phyloP scores from a whole-genome alignment of 2,888 invertebrate genomes.

The Lydus trimaculatus region DNA sequence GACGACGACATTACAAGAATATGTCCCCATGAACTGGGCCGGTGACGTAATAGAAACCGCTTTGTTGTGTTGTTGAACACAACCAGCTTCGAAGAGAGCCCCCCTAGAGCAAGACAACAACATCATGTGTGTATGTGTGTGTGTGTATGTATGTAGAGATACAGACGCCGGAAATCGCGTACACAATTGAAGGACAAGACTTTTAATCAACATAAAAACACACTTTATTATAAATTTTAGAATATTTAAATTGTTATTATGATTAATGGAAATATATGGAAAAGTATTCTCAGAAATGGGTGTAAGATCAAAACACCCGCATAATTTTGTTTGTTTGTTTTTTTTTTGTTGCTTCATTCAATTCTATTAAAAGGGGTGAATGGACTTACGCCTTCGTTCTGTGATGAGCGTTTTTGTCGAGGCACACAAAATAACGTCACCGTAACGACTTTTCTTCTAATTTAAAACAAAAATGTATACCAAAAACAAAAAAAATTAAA shows the following conservation, averaged over 20 bases:
- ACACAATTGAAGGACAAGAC: slow-evolving; percentile 28
- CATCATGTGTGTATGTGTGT: no score
- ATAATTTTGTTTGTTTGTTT: background rate
- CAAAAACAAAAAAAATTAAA: background rate
- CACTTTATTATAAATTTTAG: background rate
- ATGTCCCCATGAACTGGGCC: slow-evolving; percentile 32
- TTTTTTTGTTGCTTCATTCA: background rate
- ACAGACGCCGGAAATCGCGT: slow-evolving; percentile 35
- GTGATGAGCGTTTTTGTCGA: slow-evolving; percentile 67
- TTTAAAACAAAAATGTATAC: slow-evolving; percentile 7
- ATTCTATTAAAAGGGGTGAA: background rate
- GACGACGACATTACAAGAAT: slow-evolving; percentile 17
- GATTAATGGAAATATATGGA: no score
- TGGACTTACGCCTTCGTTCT: slow-evolving; percentile 64
- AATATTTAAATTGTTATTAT: no score
- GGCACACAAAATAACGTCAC: slow-evolving; percentile 69
- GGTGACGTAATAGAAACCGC: slow-evolving; percentile 32
- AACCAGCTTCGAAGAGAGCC: slow-evolving; percentile 25
- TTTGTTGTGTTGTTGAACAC: slow-evolving; percentile 25
- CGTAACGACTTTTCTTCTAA: slow-evolving; percentile 48
- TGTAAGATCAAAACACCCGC: background rate
- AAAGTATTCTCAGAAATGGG: background rate
- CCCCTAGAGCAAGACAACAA: slow-evolving; percentile 21
- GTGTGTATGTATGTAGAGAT: no score
- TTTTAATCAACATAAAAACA: background rate